Evolutionary conservation across 2,888 invertebrate species (phyloP).

Genomic region (Pammene aurita): DNA sequence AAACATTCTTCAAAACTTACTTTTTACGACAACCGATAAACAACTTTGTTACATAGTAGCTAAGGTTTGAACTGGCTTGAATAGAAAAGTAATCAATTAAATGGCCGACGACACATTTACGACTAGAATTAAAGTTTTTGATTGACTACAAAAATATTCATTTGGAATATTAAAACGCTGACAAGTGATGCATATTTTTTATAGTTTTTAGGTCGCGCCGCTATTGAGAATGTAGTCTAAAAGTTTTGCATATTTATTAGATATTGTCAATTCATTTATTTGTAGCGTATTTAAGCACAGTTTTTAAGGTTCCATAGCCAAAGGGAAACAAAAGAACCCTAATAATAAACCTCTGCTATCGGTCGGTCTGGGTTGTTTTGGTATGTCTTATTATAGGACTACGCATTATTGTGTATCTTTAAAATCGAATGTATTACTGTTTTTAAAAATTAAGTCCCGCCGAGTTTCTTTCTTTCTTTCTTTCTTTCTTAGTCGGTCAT

Average conservation of each 20-base stretch:
- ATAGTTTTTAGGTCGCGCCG: background rate
- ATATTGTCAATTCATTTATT: background rate
- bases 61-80: background rate
- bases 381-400: too few species aligned
- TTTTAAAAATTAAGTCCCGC: too few species aligned
- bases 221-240: background rate
- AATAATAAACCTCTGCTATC: too few species aligned
- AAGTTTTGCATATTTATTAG: background rate
- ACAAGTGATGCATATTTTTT: slow-evolving; percentile 7
- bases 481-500: too few species aligned
- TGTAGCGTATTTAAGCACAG: too few species aligned
- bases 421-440: too few species aligned
- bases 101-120: background rate
- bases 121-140: slow-evolving; percentile 14
- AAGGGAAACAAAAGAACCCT: too few species aligned
- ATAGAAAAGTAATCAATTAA: slow-evolving; percentile 4
- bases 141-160: slow-evolving; percentile 21
- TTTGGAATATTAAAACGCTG: slow-evolving; percentile 9
- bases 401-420: too few species aligned
- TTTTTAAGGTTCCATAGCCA: too few species aligned
- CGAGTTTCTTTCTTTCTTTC: too few species aligned
- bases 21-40: background rate
- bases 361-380: too few species aligned
- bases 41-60: background rate
- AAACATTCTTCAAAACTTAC: background rate